Base-by-base conservation (phyloP, 2,113 vertebrate genomes). In the Calidris pugnax region DNA sequence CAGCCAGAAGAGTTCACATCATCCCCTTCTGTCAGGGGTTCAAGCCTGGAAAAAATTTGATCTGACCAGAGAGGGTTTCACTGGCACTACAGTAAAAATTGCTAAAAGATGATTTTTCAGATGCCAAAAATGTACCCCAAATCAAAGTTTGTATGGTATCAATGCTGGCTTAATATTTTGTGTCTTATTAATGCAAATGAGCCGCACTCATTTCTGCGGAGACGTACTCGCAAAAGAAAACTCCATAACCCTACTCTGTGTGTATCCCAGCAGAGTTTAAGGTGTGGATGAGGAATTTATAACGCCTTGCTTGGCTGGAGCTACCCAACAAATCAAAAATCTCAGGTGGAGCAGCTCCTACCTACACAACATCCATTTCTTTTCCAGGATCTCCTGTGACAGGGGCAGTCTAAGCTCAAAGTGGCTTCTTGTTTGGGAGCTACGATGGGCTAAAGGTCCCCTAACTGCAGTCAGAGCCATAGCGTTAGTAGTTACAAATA, bases 401-500 rank as follows among this genome's bases (percentile, higher is more conserved):
- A 85, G 21, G 37, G 53, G 24, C 15, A 35, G 24, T 16, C 53
- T 51, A 21, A 62, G 72, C 37, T 50, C 18, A 19, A 77, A 86
- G 41, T 21, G 21, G 24, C 23, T 60, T 50, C 60, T 51, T n/a
- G 26, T 43, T 21, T 6, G 24, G 63, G 47, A 45, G 41, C 27
- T 62, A 8, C 0, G 0, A 6, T 4, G 37, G 66, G 28, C 12
- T 39, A 5, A 73, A 28, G 9, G 2, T 30, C 27, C 45, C 28
- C 67, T 48, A 16, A 20, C 17, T 19, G 17, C 33, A 63, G 55
- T 6, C 37, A 45, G 50, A 24, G 18, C 35, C 20, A 7, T 18
- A 26, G 48, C 0, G 0, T n/a, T n/a, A 33, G 23, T 22, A 18
- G 30, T 39, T 35, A 32, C 27, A 21, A 64, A 20, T 2, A 43